Evolutionary conservation across 2,113 vertebrate genomes (phyloP), one percentile per base, ranked within the genome.

Genomic region (Sinocyclocheilus anophthalmus): DNA sequence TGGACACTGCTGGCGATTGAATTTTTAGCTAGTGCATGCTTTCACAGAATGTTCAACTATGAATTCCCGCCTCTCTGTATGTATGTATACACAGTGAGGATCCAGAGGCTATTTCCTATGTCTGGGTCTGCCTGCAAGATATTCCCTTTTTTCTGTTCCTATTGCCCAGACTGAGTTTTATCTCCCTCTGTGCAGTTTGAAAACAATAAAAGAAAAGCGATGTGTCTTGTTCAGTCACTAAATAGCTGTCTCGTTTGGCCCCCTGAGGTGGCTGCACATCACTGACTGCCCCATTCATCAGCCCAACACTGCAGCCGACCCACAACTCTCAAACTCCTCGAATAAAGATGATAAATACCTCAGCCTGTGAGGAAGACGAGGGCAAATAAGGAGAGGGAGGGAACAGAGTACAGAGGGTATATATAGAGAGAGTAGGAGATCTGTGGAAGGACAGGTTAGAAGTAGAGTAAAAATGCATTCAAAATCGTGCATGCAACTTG

Each of bases 141-240:
- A 76, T 83, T 91, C 76, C 76, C 37, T 76, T 72, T 84, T 88
- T 86, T 87, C 76, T 81, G 87, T 83, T 87, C 85, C 81, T 55
- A 85, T 86, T 67, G 83, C 57, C 82, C 70, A 20, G 72, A 86
- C 81, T 83, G 77, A 69, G 53, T 45, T 87, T 86, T 84, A 87
- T 84, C 85, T 85, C 86, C 86, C 87, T 88, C 73, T 83, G 39
- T 87, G 89, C 90, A 90, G 91, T 93, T 93, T 92, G 91, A 90
- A 94, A 94, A 94, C 93, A 94, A 94, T 93, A 91, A 93, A 92
- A 94, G 91, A 93, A 93, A 94, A 94, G 92, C 89, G 88, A 94
- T 94, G 93, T 92, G 93, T 94, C 93, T 95, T 94, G 93, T 92
- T 94, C 93, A 92, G 92, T 87, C 92, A 90, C 93, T 95, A 94